Base-by-base conservation (phyloP, 2,113 vertebrate species). In the Eptesicus fuscus region DNA sequence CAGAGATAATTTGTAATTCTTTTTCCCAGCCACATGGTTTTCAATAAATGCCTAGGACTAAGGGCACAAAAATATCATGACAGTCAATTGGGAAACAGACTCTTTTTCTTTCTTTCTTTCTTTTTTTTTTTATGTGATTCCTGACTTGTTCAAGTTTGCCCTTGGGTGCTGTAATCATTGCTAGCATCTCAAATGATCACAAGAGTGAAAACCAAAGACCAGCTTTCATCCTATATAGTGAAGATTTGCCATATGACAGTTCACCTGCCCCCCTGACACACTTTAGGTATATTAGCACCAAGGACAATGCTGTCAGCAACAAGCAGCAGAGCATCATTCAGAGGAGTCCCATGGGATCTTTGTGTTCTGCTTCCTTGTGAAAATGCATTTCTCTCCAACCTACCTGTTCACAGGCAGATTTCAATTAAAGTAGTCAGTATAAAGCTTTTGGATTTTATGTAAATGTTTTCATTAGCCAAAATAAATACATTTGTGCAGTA, bases 391-490 rank as follows among this genome's bases (percentile, higher is more conserved):
- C 9, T 74, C 59, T 92, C 7, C n/a, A 42, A 67, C 67, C 32
- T 65, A 80, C 42, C 44, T 79, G 56, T 69, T 80, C 51, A 88
- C 0, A 0, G 40, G 91, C 47, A 67, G 32, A 40, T 37, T 23
- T 51, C 30, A 59, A 40, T 35, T 63, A 88, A 88, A 95, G 63
- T 16, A 8, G 4, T 30, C 67, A 25, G 2, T 53, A 59, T 61
- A 42, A 37, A 88, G 12, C 42, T 42, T 71, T 71, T 67, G 83
- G 3, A 35, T 18, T 93, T 96, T 80, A 40, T 32, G 37, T 12
- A 84, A 96, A 93, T 59, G 35, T 71, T 93, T 95, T 44, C 42
- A 63, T 37, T 80, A 95, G 37, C 63, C 90, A 74, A 95, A 95
- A 32, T 73, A 90, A 97, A 86, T 86, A 83, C 0, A 95, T 59